A percentile compares a stretch with the other conserved stretches of the same genome.
phyloP scores from a whole-genome alignment of 2,797 vertebrate genomes.

The Xiphophorus birchmanni region DNA sequence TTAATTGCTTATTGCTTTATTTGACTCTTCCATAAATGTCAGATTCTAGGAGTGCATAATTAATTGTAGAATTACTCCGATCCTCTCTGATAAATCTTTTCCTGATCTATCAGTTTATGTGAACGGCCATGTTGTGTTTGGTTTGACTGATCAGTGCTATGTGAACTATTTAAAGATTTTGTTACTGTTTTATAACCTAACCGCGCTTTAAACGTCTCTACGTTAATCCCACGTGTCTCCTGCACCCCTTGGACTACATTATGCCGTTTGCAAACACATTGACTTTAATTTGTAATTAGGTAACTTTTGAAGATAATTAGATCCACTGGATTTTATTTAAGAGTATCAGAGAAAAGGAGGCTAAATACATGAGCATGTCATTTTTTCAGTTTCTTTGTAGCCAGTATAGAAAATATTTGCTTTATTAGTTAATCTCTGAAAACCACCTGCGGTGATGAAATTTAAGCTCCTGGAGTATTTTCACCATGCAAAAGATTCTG shows the following conservation, averaged over 20 bases:
- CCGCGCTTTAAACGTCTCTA: neutral
- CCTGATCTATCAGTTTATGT: neutral
- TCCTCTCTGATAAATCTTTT: neutral
- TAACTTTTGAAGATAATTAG: neutral
- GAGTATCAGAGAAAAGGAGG: neutral
- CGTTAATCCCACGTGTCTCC: neutral
- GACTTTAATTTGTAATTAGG: neutral
- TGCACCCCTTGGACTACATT: neutral
- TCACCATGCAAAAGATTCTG: slow-evolving; percentile 30
- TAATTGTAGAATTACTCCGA: neutral
- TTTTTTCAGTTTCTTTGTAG: neutral
- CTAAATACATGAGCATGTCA: neutral
- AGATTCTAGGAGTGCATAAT: neutral
- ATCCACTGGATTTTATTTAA: neutral
- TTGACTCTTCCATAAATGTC: neutral
- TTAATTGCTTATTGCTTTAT: neutral
- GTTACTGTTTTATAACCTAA: neutral
- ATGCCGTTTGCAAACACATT: neutral
- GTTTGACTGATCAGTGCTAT: neutral
- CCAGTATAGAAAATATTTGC: neutral
- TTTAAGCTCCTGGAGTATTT: slow-evolving; percentile 13
- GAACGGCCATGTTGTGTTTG: neutral
- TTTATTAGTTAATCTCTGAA: slow-evolving; percentile 5
- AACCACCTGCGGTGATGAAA: slow-evolving; percentile 5
- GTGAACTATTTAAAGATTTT: neutral